Conservation (phyloP, 2,888 invertebrate genomes). For the Papilio demoleus region DNA sequence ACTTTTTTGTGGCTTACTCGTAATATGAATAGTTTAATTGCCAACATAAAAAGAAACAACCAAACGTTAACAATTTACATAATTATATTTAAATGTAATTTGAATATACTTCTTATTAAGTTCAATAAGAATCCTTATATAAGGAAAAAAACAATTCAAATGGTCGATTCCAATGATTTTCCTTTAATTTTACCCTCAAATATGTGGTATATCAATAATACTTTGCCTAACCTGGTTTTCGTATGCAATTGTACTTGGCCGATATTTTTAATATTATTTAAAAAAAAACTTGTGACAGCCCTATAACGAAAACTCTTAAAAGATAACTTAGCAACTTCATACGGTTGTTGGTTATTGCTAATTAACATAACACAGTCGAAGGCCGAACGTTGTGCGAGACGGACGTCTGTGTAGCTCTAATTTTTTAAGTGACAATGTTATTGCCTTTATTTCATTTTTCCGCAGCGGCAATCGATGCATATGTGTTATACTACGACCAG, state of each 20-base stretch:
- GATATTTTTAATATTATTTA: not conserved
- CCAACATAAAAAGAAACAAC: not conserved
- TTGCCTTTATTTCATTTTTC: constrained; percentile 59
- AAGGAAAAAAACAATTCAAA: not conserved
- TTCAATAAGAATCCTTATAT: not conserved
- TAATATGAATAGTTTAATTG: too few relatives aligned
- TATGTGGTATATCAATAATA: too few relatives aligned
- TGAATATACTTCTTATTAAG: not conserved
- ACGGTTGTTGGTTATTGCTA: constrained; percentile 21
- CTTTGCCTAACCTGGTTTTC: too few relatives aligned
- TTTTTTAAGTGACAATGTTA: constrained; percentile 48
- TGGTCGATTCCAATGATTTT: not conserved
- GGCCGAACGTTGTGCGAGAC: not conserved
- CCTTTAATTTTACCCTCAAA: not conserved
- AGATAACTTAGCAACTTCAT: constrained; percentile 2
- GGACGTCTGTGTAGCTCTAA: constrained; percentile 24
- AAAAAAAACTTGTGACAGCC: constrained; percentile 6
- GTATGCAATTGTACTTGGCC: too few relatives aligned
- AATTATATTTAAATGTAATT: not conserved
- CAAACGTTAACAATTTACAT: not conserved
- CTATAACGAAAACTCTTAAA: constrained; percentile 13
- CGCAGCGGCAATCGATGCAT: constrained; percentile 57
- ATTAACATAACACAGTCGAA: constrained; percentile 31
- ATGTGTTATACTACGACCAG: constrained; percentile 67
- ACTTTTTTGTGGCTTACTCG: too few relatives aligned